Evolutionary conservation across 2,888 invertebrate species (phyloP).

Genomic region (Watsonalla binaria): DNA sequence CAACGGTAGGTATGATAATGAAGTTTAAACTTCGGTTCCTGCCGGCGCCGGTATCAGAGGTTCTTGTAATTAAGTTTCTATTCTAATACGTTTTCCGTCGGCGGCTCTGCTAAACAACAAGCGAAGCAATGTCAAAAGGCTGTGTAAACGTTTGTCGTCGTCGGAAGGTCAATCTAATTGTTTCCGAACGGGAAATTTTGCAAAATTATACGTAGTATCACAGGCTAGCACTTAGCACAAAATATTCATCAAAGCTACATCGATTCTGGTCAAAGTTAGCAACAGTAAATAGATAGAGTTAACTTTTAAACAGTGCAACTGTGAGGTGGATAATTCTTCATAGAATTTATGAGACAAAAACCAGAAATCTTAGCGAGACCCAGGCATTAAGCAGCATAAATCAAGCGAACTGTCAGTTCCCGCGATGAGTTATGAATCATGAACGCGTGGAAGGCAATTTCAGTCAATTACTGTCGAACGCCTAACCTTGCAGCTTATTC

Average conservation of each 20-base stretch:
- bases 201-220: no score
- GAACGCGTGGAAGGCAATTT: constrained; percentile 52
- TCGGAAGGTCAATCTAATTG: background rate
- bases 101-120: background rate
- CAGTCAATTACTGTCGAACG: constrained; percentile 50
- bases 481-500: constrained; percentile 46
- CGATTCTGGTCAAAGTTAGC: background rate
- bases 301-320: background rate
- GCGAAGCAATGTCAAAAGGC: background rate
- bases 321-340: background rate
- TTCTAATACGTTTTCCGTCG: background rate
- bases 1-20: background rate
- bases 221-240: no score
- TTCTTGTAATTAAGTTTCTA: background rate
- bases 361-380: constrained; percentile 17
- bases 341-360: constrained; percentile 7
- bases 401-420: constrained; percentile 32
- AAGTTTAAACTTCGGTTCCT: background rate
- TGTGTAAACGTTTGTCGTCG: background rate
- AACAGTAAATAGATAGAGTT: background rate
- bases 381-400: constrained; percentile 40
- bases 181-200: no score
- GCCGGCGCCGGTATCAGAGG: background rate
- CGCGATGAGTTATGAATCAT: constrained; percentile 52
- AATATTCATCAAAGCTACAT: no score